Conservation (phyloP, 2,888 invertebrate species). For the Busseola fusca region DNA sequence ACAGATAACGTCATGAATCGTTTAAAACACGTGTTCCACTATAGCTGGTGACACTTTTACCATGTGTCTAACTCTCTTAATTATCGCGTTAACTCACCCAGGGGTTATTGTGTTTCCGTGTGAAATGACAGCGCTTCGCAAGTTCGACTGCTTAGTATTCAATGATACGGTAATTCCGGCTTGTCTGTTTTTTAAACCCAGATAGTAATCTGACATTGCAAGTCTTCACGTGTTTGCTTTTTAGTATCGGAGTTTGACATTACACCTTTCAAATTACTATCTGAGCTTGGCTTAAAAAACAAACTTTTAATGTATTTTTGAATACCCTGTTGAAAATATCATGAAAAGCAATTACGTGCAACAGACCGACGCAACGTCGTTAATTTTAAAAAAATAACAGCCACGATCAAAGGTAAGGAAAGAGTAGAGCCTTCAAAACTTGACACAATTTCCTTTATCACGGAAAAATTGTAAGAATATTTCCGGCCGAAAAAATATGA, state of each 20-base stretch:
- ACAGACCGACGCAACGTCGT: constrained; percentile 21
- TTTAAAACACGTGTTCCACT: constrained; percentile 61
- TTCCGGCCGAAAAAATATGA: constrained; percentile 31
- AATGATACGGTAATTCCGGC: constrained; percentile 33
- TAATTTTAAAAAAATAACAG: constrained; percentile 36
- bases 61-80: constrained; percentile 63
- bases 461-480: constrained; percentile 36
- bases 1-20: constrained; percentile 55
- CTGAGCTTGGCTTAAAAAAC: neutral
- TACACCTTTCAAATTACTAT: neutral
- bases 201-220: neutral
- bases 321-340: constrained; percentile 25
- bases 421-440: constrained; percentile 24
- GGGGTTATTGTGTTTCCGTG: constrained; percentile 45
- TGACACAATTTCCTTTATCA: constrained; percentile 45
- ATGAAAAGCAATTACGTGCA: constrained; percentile 30
- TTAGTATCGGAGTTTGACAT: neutral
- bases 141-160: constrained; percentile 21
- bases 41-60: constrained; percentile 56
- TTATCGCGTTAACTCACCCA: constrained; percentile 51
- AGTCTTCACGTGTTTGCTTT: neutral
- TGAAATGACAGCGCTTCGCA: constrained; percentile 41
- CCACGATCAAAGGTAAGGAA: constrained; percentile 22
- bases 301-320: neutral
- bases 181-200: neutral